Conservation (phyloP, 2,797 vertebrate species). For the Mus spretus region DNA sequence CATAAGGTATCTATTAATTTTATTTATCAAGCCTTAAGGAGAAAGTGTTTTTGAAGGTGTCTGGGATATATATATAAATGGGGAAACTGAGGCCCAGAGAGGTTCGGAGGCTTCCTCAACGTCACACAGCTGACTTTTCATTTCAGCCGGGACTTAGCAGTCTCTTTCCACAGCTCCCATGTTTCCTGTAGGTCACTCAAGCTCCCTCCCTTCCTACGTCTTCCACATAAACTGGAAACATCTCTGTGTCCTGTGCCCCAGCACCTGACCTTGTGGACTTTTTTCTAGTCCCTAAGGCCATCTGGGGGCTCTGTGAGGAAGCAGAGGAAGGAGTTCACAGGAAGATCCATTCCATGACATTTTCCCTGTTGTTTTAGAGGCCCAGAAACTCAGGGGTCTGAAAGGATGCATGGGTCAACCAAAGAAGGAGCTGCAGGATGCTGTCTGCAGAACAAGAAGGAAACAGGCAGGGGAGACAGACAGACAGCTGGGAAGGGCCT, state of each 20-base stretch:
- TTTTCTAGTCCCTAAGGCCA: background rate
- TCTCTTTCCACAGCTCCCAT: background rate
- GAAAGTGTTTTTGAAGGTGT: background rate
- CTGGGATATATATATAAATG: background rate
- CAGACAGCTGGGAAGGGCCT: background rate
- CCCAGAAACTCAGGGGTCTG: background rate
- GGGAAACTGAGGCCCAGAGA: background rate
- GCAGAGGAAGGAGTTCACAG: background rate
- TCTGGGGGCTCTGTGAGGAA: background rate
- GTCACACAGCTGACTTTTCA: background rate
- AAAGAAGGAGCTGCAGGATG: rapidly evolving
- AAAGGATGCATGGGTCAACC: background rate
- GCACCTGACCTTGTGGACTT: background rate
- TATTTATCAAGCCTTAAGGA: background rate
- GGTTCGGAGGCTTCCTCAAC: background rate
- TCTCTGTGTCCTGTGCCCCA: background rate
- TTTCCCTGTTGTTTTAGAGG: background rate
- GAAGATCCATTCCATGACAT: background rate
- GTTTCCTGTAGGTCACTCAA: background rate
- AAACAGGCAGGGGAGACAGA: background rate
- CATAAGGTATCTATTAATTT: background rate
- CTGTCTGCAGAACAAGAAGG: background rate
- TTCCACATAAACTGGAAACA: background rate
- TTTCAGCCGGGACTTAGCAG: background rate
- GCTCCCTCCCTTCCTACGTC: background rate